phyloP scores from a whole-genome alignment of 1,140 invertebrate genomes.

The Drosophila punjabiensis region DNA sequence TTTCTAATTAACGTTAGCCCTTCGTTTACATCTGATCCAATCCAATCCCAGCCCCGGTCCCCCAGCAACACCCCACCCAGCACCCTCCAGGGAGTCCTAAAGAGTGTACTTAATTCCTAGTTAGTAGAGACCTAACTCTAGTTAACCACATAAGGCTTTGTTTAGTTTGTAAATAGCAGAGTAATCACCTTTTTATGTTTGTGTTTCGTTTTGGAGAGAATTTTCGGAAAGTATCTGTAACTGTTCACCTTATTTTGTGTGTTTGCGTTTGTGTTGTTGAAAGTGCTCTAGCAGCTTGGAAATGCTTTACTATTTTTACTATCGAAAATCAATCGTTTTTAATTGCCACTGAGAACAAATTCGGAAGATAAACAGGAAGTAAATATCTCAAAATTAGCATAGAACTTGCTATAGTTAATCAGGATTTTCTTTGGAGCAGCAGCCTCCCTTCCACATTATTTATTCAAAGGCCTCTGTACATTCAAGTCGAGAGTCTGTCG shows the following conservation, averaged over 20 bases:
- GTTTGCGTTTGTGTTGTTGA: slow-evolving; percentile 71
- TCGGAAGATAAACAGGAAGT: slow-evolving; percentile 77
- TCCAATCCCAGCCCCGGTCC: slow-evolving; percentile 19
- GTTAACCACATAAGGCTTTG: slow-evolving; percentile 73
- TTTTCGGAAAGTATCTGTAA: slow-evolving; percentile 26
- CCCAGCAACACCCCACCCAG: slow-evolving; percentile 26
- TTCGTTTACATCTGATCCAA: slow-evolving; percentile 60
- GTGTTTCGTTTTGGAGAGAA: slow-evolving; percentile 65
- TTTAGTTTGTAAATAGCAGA: slow-evolving; percentile 81
- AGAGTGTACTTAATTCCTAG: slow-evolving; percentile 73
- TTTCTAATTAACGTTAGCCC: slow-evolving; percentile 76
- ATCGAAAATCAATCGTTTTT: slow-evolving; percentile 57
- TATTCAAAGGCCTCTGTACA: slow-evolving; percentile 55
- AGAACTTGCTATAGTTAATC: slow-evolving; percentile 37
- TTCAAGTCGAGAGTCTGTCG: slow-evolving; percentile 24
- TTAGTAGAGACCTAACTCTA: slow-evolving; percentile 48
- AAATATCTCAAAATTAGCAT: slow-evolving; percentile 59
- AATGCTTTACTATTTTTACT: slow-evolving; percentile 74
- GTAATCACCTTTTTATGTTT: slow-evolving; percentile 68
- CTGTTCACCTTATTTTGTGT: slow-evolving; percentile 53
- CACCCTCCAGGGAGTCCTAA: slow-evolving; percentile 48
- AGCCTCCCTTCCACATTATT: slow-evolving; percentile 29
- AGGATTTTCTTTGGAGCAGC: slow-evolving; percentile 40
- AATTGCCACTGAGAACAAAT: slow-evolving; percentile 67
- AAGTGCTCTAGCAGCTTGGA: slow-evolving; percentile 64